Conservation (phyloP, 2,113 vertebrate species). For the Toxostoma redivivum region DNA sequence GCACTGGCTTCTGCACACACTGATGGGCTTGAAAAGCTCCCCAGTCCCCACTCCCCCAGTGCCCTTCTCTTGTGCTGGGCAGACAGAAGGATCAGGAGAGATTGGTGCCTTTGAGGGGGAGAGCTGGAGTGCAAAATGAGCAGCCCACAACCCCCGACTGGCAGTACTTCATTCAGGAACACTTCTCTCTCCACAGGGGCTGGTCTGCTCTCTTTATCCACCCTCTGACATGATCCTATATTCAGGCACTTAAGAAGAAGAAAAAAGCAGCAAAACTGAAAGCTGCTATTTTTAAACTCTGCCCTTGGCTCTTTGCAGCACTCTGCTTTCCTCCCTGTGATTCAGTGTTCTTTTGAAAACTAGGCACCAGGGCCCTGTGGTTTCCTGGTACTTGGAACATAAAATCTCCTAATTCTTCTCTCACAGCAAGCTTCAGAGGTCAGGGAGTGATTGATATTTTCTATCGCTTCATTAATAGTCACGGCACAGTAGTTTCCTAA, state of each 20-base stretch:
- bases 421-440: constrained; percentile 48
- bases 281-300: constrained; percentile 61
- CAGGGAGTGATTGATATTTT: constrained; percentile 19
- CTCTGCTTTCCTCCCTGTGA: not conserved
- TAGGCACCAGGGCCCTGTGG: constrained; percentile 17
- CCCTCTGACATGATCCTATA: constrained; percentile 19
- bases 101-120: not conserved
- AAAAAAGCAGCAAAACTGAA: constrained; percentile 56
- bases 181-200: not conserved
- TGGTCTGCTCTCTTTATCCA: constrained; percentile 20
- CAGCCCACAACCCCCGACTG: not conserved
- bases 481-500: constrained; percentile 29
- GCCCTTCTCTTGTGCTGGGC: not conserved
- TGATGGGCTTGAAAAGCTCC: not conserved
- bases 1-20: not conserved
- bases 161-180: not conserved
- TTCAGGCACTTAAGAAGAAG: constrained; percentile 38
- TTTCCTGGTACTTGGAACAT: constrained; percentile 52
- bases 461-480: constrained; percentile 31
- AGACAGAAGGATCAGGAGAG: not conserved
- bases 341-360: constrained; percentile 56
- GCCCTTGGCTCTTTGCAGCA: constrained; percentile 4
- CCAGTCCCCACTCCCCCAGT: not conserved
- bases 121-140: not conserved
- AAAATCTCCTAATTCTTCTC: constrained; percentile 45